Conservation (phyloP, 1,140 invertebrate genomes). For the Diprion similis region DNA sequence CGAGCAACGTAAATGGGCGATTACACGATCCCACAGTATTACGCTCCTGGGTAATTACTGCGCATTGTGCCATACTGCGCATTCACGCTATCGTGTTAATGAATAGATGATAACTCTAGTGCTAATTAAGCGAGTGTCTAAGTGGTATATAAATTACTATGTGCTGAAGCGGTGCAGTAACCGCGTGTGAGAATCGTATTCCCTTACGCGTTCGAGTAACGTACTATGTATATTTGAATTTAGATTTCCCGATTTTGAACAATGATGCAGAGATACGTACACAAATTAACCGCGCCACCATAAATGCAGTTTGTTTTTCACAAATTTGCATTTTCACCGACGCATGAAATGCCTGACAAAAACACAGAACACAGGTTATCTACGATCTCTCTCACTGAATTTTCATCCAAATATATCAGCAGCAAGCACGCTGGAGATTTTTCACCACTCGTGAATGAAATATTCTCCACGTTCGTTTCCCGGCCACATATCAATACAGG, state of each 20-base stretch:
- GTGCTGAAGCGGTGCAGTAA: too few species aligned
- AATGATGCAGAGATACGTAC: too few species aligned
- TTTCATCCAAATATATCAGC: not conserved
- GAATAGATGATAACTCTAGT: not conserved
- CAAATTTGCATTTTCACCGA: conserved; percentile 1
- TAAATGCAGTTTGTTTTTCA: not conserved
- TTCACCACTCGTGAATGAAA: conserved; percentile 1
- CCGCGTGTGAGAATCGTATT: not conserved
- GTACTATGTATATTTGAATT: too few species aligned
- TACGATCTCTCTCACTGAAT: not conserved
- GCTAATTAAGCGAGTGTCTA: conserved; percentile 2
- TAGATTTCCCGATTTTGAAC: too few species aligned
- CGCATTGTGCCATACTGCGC: too few species aligned
- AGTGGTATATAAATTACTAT: not conserved
- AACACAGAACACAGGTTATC: not conserved
- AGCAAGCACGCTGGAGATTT: not conserved
- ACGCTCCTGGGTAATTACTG: conserved; percentile 7
- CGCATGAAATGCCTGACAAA: not conserved
- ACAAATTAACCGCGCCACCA: not conserved
- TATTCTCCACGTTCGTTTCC: not conserved
- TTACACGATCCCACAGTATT: too few species aligned
- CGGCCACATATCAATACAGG: too few species aligned
- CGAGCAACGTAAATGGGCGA: too few species aligned
- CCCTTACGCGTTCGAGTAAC: not conserved
- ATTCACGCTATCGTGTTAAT: not conserved